These are phyloP conservation scores for Pseudococcus jackbeardsleyi DNA, from an alignment of 2,888 invertebrate genomes.

Conservation along the genomic window DNA sequence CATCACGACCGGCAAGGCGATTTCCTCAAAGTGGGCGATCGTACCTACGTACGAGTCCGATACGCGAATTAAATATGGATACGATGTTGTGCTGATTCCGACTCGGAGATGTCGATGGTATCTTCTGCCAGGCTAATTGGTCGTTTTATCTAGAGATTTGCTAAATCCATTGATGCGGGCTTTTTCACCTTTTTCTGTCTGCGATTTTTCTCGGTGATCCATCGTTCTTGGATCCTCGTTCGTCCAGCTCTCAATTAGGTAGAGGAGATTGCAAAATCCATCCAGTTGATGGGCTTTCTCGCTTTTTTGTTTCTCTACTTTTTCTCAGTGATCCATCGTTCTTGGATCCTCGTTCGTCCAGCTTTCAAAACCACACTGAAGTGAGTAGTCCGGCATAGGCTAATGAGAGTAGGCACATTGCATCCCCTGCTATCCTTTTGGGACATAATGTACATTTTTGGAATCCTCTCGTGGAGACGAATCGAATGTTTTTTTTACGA, in stretches of 20 bases:
- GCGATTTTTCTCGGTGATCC: background rate
- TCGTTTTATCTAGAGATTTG: background rate
- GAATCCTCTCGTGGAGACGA: too few species aligned
- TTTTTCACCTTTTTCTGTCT: background rate
- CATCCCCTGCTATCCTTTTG: too few species aligned
- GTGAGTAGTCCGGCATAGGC: too few species aligned
- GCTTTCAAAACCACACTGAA: too few species aligned
- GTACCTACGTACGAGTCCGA: too few species aligned
- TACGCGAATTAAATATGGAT: background rate
- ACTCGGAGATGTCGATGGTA: too few species aligned
- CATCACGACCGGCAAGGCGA: background rate
- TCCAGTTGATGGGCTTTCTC: background rate
- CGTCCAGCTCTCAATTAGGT: too few species aligned
- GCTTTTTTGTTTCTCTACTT: background rate
- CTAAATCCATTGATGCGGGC: background rate
- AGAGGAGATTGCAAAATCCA: background rate
- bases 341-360: background rate
- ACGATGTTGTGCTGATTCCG: too few species aligned
- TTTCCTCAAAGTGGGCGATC: background rate
- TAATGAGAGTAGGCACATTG: too few species aligned
- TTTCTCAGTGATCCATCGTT: background rate
- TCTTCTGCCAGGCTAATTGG: too few species aligned
- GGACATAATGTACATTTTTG: too few species aligned
- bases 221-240: background rate
- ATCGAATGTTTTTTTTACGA: too few species aligned